Evolutionary conservation across 2,113 vertebrate species (phyloP), one percentile per base, ranked within the genome.

Genomic region (Chaetura pelagica): DNA sequence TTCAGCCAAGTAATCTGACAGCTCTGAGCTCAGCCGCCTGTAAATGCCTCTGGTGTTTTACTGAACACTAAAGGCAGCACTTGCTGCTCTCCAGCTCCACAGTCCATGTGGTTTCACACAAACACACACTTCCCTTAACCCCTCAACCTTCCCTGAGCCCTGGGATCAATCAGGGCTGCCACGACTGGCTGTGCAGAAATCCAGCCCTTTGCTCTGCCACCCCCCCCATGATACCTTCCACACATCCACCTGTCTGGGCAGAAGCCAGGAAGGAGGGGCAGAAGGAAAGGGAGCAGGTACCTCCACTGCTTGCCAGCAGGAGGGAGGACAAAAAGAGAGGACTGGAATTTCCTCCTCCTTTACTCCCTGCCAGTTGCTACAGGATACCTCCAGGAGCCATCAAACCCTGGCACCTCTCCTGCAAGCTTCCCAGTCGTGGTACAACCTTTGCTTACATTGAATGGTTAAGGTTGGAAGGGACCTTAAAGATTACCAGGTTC

Each of bases 1-100:
- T 85, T 54, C 74, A 77, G 92, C 49, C 95, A 93, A 91, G 48
- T 30, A 71, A 83, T 30, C 87, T 6, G 30, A 64, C 40, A 55
- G 84, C 10, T 3, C 62, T 19, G 34, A 76, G 80, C 75, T 87
- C 91, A 55, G 87, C 4, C 83, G 87, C 84, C 78, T 66, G 1
- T 49, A 76, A 77, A 82, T 5, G 88, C 90, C 72, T 34, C 83
- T 44, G 78, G 92, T 68, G 84, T 51, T 82, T 51, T 5, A 49
- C 26, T 4, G 16, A 66, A 27, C 0, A 2, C 72, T 80, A 6
- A 71, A 75, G 71, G 44, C 75, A 64, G 55, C 82, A 35, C 88
- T 85, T 23, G 79, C 85, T 77, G 76, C 94, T 79, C 46, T 20
- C 58, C 68, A 52, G 71, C 71, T 87, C 88, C 58, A 55, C 10